Percentiles rank a stretch among this genome's conserved stretches.
Conservation (phyloP, 30 jellyfish, hydroid and myxozoan species). For the Pseudorhiza aurosa region DNA sequence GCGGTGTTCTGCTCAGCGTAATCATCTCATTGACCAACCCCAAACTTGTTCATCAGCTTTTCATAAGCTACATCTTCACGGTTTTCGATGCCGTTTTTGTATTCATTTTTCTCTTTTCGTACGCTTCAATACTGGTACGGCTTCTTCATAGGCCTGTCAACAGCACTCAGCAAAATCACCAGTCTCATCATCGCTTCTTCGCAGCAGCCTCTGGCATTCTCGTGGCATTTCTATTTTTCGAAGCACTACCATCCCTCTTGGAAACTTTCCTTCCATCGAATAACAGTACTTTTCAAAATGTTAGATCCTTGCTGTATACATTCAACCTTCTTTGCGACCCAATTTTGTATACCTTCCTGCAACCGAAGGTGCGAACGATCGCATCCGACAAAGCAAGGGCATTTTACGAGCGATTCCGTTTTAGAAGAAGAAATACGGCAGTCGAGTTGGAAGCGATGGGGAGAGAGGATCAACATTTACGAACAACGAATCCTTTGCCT, state of each 20-base stretch:
- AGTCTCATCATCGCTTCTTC: not conserved
- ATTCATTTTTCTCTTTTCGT: not conserved
- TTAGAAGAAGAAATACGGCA: too few species aligned
- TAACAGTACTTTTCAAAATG: not conserved
- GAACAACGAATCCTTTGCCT: too few species aligned
- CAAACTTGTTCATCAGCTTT: not conserved
- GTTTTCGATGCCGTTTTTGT: not conserved
- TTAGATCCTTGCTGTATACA: constrained; percentile 4
- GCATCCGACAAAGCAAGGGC: not conserved
- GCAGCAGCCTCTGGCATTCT: not conserved
- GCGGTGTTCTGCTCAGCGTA: not conserved
- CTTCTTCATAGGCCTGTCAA: not conserved
- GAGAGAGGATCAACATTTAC: too few species aligned
- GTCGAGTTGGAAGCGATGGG: too few species aligned
- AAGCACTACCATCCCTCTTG: not conserved
- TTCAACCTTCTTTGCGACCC: constrained; percentile 19
- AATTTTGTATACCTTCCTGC: constrained; percentile 17
- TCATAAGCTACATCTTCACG: not conserved
- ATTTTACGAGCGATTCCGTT: too few species aligned
- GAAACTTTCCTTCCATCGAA: not conserved
- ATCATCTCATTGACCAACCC: not conserved
- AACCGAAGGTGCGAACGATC: not conserved
- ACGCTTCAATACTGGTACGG: not conserved
- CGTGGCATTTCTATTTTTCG: not conserved
- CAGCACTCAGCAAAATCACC: not conserved